Evolutionary conservation across 2,797 vertebrate species (phyloP).

Genomic region (Ibycter americanus): DNA sequence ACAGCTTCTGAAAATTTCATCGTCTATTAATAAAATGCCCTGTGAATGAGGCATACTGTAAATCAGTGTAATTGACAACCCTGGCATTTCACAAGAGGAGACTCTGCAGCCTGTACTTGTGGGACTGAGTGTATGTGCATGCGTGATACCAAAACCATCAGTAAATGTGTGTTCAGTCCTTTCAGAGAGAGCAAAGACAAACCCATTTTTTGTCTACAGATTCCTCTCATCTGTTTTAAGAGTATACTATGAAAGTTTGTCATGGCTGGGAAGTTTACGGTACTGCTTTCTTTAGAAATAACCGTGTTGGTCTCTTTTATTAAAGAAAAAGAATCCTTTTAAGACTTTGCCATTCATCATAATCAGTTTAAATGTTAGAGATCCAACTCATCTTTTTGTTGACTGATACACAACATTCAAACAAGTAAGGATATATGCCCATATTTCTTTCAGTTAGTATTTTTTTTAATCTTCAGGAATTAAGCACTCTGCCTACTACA

Average conservation of each 20-base stretch:
- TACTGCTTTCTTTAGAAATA: background rate
- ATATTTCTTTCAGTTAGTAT: too few species aligned
- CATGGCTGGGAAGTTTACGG: background rate
- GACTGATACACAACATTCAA: background rate
- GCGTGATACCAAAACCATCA: slow-evolving; percentile 1
- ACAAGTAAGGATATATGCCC: background rate
- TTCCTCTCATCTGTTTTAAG: background rate
- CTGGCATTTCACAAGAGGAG: slow-evolving; percentile 21
- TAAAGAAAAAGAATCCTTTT: background rate
- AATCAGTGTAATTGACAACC: slow-evolving; percentile 57
- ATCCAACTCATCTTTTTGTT: background rate
- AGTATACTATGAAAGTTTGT: background rate
- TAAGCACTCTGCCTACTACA: too few species aligned
- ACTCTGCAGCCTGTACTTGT: slow-evolving; percentile 15
- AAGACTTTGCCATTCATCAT: background rate
- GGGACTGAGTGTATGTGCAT: background rate
- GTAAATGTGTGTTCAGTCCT: slow-evolving; percentile 22
- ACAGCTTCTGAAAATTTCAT: slow-evolving; percentile 26
- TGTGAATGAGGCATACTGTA: slow-evolving; percentile 8
- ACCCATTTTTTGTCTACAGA: background rate
- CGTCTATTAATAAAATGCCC: background rate
- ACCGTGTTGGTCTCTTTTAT: background rate
- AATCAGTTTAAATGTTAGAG: background rate
- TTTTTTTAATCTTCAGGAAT: background rate
- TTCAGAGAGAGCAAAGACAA: slow-evolving; percentile 8